A percentile compares a stretch with the other conserved stretches of the same genome.
Conservation (phyloP, 2,113 vertebrate genomes). For the Chaetorhynchus papuensis region DNA sequence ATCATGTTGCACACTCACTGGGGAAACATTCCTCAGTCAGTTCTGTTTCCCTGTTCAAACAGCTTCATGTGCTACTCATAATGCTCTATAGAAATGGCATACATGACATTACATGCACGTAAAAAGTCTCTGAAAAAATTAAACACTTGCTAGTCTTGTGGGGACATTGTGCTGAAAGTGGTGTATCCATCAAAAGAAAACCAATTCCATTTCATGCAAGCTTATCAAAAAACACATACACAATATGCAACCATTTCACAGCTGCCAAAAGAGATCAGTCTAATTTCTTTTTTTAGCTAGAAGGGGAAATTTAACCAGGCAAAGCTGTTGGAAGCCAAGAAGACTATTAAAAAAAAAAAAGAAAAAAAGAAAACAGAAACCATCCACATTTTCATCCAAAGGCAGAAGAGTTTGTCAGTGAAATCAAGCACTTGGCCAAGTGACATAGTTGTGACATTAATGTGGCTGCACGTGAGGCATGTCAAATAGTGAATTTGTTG, state of each 20-base stretch:
- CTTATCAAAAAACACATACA: constrained; percentile 19
- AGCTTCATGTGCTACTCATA: neutral
- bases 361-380: neutral
- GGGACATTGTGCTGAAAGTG: constrained; percentile 20
- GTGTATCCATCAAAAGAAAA: constrained; percentile 31
- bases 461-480: neutral
- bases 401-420: neutral
- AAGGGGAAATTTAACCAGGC: constrained; percentile 27
- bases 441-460: neutral
- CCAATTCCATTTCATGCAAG: constrained; percentile 42
- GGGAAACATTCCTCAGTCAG: neutral
- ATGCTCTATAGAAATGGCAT: neutral
- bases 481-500: neutral
- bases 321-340: constrained; percentile 34
- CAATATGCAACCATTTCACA: constrained; percentile 57
- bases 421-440: neutral
- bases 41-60: neutral
- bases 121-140: neutral
- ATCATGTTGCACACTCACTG: neutral
- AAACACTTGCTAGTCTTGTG: constrained; percentile 6
- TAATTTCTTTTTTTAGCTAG: constrained; percentile 52
- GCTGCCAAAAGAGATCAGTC: constrained; percentile 52
- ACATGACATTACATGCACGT: neutral
- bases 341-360: neutral
- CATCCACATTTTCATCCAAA: neutral